Conservation (phyloP, 2,797 vertebrate species). For the Rhinella marina region DNA sequence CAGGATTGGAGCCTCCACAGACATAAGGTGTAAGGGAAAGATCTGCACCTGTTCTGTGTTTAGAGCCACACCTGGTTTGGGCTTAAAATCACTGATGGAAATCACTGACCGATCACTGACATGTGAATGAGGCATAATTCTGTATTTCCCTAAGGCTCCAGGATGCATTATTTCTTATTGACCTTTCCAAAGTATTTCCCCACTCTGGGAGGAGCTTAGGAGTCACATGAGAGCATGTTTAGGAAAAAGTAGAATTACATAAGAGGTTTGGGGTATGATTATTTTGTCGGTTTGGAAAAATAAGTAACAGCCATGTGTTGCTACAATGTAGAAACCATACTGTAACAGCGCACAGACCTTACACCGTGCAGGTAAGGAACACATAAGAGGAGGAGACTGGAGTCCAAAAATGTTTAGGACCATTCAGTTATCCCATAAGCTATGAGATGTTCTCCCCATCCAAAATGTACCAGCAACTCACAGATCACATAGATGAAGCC, state of each 20-base stretch:
- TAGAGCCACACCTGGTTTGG: too few species aligned
- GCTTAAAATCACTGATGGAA: too few species aligned
- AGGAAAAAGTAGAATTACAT: not conserved
- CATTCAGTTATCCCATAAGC: not conserved
- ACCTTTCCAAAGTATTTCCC: not conserved
- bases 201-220: not conserved
- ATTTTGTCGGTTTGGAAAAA: not conserved
- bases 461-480: not conserved
- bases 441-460: not conserved
- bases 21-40: too few species aligned
- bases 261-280: not conserved
- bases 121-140: not conserved
- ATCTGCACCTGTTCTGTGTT: too few species aligned
- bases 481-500: not conserved
- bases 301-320: not conserved
- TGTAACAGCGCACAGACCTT: not conserved
- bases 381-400: not conserved
- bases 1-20: too few species aligned
- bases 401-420: not conserved
- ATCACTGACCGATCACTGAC: too few species aligned
- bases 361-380: not conserved
- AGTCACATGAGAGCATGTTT: not conserved
- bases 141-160: not conserved
- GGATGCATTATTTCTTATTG: not conserved
- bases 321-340: not conserved